Conservation (phyloP, 1,140 invertebrate species). For the Pogonognathellus flavescens region DNA sequence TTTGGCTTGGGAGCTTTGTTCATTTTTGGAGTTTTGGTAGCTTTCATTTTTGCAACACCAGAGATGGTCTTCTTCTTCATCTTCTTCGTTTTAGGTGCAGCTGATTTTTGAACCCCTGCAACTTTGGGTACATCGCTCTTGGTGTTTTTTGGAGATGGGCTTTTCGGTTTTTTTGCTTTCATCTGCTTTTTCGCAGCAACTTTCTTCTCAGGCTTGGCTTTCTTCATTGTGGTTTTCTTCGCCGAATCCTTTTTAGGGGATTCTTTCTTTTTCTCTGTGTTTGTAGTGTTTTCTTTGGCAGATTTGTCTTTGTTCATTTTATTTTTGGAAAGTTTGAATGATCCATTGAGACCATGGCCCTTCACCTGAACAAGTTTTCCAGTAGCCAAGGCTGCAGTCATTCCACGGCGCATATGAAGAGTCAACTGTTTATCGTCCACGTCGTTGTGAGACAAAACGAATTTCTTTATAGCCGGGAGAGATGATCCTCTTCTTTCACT, state of each 20-base stretch:
- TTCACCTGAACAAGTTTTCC: conserved; percentile 74
- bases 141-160: too few relatives aligned
- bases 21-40: conserved; percentile 1
- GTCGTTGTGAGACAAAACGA: conserved; percentile 73
- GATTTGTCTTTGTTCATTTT: conserved; percentile 59
- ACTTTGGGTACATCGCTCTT: neutral
- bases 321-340: conserved; percentile 73
- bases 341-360: conserved; percentile 76
- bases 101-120: conserved; percentile 59
- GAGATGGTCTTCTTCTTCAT: neutral
- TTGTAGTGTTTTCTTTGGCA: neutral
- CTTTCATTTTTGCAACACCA: neutral
- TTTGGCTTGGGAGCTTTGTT: conserved; percentile 55
- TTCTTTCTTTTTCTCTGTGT: neutral
- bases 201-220: neutral
- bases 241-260: neutral
- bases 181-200: too few relatives aligned
- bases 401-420: conserved; percentile 75
- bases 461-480: conserved; percentile 77
- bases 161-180: too few relatives aligned
- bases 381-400: conserved; percentile 74
- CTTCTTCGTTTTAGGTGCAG: conserved; percentile 18
- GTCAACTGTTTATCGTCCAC: conserved; percentile 74
- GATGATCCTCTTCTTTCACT: conserved; percentile 77
- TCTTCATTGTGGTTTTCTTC: conserved; percentile 64